Evolutionary conservation across 2,797 vertebrate genomes (phyloP).

Genomic region (Euthynnus affinis): DNA sequence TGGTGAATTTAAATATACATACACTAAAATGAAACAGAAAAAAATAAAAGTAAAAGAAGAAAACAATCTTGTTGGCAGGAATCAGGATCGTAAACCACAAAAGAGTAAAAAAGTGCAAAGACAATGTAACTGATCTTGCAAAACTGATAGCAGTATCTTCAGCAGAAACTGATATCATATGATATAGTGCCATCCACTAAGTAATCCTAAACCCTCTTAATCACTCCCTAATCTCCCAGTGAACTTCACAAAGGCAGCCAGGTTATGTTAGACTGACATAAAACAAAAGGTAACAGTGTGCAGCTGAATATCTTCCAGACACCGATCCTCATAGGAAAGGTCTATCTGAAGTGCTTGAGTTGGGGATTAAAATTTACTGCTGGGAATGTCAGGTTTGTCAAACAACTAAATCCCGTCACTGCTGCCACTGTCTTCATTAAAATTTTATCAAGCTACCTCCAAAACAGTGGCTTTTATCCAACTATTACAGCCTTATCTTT

Average conservation of each 20-base stretch:
- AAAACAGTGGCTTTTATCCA: conserved; percentile 47
- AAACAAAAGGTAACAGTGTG: conserved; percentile 66
- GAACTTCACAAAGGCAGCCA: conserved; percentile 48
- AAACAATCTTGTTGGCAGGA: neutral
- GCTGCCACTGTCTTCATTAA: conserved; percentile 59
- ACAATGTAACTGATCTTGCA: conserved; percentile 25
- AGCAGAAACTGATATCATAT: conserved; percentile 44
- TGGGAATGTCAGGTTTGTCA: conserved; percentile 73
- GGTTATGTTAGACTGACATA: conserved; percentile 50
- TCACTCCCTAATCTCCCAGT: conserved; percentile 48
- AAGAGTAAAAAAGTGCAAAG: conserved; percentile 6
- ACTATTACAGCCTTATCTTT: neutral
- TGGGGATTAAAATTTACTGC: conserved; percentile 72
- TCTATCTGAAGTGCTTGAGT: conserved; percentile 60
- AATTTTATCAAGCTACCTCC: conserved; percentile 47
- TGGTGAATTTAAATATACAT: neutral
- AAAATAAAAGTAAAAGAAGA: neutral
- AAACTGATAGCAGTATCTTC: conserved; percentile 44
- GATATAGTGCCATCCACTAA: conserved; percentile 46
- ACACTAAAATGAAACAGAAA: neutral
- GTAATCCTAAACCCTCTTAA: conserved; percentile 44
- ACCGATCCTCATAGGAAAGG: conserved; percentile 42
- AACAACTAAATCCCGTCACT: conserved; percentile 47
- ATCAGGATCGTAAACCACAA: conserved; percentile 2
- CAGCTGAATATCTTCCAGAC: conserved; percentile 60